Conservation (phyloP, 2,888 invertebrate species). For the Phoenoteleia sp. region DNA sequence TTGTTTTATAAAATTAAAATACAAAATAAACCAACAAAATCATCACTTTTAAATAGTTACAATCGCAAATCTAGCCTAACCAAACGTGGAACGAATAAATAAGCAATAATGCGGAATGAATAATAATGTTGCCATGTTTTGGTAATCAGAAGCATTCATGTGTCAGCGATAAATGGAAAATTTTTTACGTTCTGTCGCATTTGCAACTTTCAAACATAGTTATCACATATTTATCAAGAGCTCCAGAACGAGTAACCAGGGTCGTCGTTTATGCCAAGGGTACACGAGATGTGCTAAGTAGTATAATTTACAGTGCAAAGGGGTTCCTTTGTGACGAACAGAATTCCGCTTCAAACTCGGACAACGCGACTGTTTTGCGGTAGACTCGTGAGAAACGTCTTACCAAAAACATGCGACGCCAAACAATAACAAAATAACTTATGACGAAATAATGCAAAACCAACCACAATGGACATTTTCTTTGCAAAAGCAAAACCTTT, state of each 20-base stretch:
- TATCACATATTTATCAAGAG: conserved; percentile 69
- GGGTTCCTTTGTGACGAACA: conserved; percentile 68
- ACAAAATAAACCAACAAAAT: too few species aligned
- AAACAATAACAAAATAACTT: conserved; percentile 60
- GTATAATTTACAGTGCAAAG: conserved; percentile 73
- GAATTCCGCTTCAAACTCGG: conserved; percentile 66
- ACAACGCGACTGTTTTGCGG: conserved; percentile 60
- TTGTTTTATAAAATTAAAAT: too few species aligned
- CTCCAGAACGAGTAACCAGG: conserved; percentile 65
- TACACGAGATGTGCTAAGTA: conserved; percentile 73
- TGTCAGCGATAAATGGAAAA: conserved; percentile 51
- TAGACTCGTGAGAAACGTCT: conserved; percentile 58
- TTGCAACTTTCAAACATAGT: conserved; percentile 65
- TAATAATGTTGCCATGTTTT: conserved; percentile 13
- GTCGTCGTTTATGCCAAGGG: conserved; percentile 68
- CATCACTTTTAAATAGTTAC: too few species aligned
- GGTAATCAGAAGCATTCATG: conserved; percentile 37
- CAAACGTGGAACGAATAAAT: conserved; percentile 46
- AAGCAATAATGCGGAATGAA: not conserved
- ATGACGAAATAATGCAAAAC: conserved; percentile 14
- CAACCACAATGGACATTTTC: not conserved
- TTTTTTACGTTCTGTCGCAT: conserved; percentile 48
- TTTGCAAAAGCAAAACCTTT: too few species aligned
- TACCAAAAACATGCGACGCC: conserved; percentile 42
- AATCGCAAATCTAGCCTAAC: too few species aligned